Conservation (phyloP, 1,140 invertebrate species). For the Drosophila tristis region DNA sequence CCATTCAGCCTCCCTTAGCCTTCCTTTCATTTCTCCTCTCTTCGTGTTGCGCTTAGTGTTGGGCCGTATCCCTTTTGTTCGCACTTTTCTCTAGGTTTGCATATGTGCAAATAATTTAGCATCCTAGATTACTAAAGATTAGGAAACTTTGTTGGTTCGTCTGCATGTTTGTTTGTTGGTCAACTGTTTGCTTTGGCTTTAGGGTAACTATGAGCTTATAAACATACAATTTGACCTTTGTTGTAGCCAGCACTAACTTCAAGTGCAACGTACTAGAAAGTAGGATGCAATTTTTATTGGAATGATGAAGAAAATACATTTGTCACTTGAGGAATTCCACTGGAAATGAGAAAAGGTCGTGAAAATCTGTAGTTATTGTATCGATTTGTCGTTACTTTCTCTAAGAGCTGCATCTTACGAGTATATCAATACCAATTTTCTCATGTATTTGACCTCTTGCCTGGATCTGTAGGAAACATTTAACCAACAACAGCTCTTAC, state of each 20-base stretch:
- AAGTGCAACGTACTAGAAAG: conserved; percentile 4
- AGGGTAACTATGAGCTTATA: conserved; percentile 20
- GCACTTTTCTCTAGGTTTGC: conserved; percentile 78
- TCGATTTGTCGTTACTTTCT: not conserved
- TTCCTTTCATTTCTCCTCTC: conserved; percentile 48
- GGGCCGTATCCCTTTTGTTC: conserved; percentile 47
- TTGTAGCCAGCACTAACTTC: conserved; percentile 24
- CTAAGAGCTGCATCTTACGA: too few relatives aligned
- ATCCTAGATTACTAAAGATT: conserved; percentile 72
- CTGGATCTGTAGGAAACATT: too few relatives aligned
- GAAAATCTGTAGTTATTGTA: too few relatives aligned
- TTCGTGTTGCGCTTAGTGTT: not conserved
- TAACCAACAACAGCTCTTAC: conserved; percentile 3
- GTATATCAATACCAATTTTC: too few relatives aligned
- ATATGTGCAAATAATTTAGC: conserved; percentile 81
- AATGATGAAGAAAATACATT: conserved; percentile 8
- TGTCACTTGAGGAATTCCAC: not conserved
- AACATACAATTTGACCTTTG: conserved; percentile 35
- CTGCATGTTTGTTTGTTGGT: conserved; percentile 45
- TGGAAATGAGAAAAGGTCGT: not conserved
- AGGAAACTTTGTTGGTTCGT: conserved; percentile 76
- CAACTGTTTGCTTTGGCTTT: conserved; percentile 38
- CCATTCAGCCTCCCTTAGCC: conserved; percentile 9
- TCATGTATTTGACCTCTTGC: too few relatives aligned
- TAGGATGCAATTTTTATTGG: not conserved